Conservation (phyloP, 2,113 vertebrate species). For the Setophaga kirtlandii region DNA sequence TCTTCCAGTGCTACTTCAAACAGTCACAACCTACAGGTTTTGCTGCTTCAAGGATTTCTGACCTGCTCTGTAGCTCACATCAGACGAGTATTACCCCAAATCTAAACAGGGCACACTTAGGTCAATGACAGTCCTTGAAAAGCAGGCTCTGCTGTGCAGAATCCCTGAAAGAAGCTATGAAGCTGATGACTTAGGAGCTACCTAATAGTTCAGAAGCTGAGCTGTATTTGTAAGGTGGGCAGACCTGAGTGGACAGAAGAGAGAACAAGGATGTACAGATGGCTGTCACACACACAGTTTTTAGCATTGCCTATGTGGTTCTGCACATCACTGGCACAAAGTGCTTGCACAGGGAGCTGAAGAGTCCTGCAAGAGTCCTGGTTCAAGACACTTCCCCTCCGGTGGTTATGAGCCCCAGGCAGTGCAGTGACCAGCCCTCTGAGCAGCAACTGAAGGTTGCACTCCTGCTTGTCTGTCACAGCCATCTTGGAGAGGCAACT, state of each 20-base stretch:
- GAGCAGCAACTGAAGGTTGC: not conserved
- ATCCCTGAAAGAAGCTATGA: not conserved
- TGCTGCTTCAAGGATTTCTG: not conserved
- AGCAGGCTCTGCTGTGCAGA: not conserved
- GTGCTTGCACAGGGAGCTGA: not conserved
- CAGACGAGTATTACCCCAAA: not conserved
- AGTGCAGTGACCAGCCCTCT: not conserved
- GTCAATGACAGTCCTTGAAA: not conserved
- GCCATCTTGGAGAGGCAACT: not conserved
- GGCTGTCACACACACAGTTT: not conserved
- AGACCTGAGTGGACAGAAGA: not conserved
- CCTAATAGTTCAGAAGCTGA: not conserved
- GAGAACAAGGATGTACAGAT: not conserved
- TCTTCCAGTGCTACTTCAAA: not conserved
- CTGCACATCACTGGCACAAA: not conserved
- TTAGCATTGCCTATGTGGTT: not conserved
- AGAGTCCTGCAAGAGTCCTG: not conserved
- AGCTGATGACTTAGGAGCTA: not conserved
- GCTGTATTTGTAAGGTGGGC: not conserved
- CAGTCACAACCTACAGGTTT: not conserved
- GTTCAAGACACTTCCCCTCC: not conserved
- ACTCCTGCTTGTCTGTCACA: not conserved
- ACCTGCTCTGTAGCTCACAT: not conserved
- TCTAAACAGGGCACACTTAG: not conserved
- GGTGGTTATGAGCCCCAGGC: accelerated